Conservation (phyloP, 2,113 vertebrate genomes). For the Centrocercus urophasianus region DNA sequence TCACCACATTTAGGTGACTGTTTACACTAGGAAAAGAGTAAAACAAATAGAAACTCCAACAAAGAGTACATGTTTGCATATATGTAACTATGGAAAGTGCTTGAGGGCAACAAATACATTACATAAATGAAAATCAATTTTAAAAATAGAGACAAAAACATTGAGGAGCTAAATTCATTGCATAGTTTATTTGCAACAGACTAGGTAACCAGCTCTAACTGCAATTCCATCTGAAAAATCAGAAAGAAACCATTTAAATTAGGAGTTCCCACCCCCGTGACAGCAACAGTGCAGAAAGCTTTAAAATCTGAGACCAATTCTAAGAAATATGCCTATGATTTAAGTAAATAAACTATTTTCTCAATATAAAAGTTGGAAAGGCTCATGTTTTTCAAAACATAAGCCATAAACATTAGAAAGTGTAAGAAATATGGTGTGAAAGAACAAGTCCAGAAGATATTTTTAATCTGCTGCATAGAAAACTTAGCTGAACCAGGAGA, state of each 20-base stretch:
- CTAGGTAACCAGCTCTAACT: not conserved
- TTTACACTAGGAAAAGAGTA: not conserved
- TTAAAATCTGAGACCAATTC: conserved; percentile 16
- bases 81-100: not conserved
- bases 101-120: not conserved
- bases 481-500: not conserved
- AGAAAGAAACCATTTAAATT: not conserved
- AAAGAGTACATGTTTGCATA: not conserved
- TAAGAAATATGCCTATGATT: not conserved
- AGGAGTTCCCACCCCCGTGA: not conserved
- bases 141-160: conserved; percentile 4
- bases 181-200: conserved; percentile 50
- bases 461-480: conserved; percentile 14
- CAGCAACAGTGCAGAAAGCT: not conserved
- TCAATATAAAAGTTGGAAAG: conserved; percentile 49
- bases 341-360: conserved; percentile 23
- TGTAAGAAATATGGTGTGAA: conserved; percentile 1
- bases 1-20: not conserved
- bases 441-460: not conserved
- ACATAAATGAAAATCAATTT: not conserved
- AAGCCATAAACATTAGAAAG: not conserved
- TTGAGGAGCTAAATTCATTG: not conserved
- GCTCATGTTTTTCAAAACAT: conserved; percentile 54
- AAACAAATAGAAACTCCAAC: not conserved
- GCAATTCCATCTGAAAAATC: not conserved